Percentiles rank a stretch among this genome's conserved stretches.
These are phyloP conservation scores for Cyclura pinguis DNA, from an alignment of 2,797 vertebrate species.

Conservation along the genomic window DNA sequence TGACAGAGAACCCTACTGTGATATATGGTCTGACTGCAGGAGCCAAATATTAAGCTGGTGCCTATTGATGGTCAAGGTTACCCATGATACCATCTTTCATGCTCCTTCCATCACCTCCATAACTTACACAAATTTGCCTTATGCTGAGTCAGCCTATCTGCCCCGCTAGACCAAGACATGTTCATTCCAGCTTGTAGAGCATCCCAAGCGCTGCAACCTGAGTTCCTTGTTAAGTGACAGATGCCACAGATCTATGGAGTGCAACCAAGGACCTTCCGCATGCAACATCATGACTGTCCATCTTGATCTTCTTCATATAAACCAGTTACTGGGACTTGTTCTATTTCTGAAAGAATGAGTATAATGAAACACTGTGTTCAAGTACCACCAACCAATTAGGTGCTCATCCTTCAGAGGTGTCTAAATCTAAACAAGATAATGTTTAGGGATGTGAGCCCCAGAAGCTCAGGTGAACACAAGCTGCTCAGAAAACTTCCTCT, in stretches of 20 bases:
- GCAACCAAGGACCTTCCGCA: neutral
- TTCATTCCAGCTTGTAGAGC: neutral
- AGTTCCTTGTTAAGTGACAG: neutral
- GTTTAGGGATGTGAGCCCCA: neutral
- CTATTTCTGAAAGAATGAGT: neutral
- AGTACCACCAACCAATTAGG: neutral
- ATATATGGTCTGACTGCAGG: slow-evolving; percentile 1
- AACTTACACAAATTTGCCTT: slow-evolving; percentile 5
- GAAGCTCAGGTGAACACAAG: neutral
- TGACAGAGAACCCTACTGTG: neutral
- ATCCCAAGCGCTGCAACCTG: neutral
- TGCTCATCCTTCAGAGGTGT: neutral
- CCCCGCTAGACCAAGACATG: neutral
- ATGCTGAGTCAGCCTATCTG: neutral
- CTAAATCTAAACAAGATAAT: neutral
- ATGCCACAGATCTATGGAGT: neutral
- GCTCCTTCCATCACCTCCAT: too few relatives aligned
- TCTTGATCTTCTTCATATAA: neutral
- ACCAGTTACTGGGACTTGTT: neutral
- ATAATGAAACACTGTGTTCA: neutral
- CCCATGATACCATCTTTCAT: neutral
- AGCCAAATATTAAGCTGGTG: neutral
- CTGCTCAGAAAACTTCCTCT: neutral
- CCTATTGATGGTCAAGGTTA: neutral
- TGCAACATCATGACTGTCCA: neutral